A percentile compares a stretch with the other conserved stretches of the same genome.
Evolutionary conservation across 1,140 invertebrate genomes (phyloP).

Genomic region (Episyrphus balteatus): DNA sequence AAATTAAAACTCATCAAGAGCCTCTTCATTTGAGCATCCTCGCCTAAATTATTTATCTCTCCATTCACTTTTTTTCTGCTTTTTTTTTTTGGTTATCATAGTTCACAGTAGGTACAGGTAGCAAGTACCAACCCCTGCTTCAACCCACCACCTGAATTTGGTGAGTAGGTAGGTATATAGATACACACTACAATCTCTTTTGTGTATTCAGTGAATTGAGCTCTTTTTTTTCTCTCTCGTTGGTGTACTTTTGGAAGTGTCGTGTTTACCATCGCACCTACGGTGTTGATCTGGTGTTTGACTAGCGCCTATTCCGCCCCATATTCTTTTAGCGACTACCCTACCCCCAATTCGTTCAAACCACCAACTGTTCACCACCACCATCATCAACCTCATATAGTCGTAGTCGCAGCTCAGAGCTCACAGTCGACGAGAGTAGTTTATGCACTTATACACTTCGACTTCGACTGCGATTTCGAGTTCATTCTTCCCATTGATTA

Average conservation of each 20-base stretch:
- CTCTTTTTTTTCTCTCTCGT: background rate
- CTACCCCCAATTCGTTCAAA: background rate
- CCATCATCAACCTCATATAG: too few relatives aligned
- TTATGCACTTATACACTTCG: background rate
- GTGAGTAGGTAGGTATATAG: background rate
- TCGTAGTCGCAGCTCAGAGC: too few relatives aligned
- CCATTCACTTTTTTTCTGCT: background rate
- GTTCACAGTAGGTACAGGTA: background rate
- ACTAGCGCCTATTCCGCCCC: background rate
- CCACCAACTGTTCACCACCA: background rate
- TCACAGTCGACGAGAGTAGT: background rate
- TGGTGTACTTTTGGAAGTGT: background rate
- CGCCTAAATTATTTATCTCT: background rate
- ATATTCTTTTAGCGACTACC: background rate
- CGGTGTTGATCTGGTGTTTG: conserved; percentile 4
- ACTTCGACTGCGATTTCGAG: background rate
- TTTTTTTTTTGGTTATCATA: too few relatives aligned
- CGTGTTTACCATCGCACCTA: conserved; percentile 5
- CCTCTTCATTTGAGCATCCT: background rate
- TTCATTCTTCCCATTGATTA: background rate
- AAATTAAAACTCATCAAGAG: background rate
- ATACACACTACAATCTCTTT: too few relatives aligned
- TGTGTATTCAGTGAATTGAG: too few relatives aligned
- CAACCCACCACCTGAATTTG: too few relatives aligned
- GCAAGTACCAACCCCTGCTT: too few relatives aligned